Evolutionary conservation across 1,140 invertebrate species (phyloP).

Genomic region (Drosophila sechellia): DNA sequence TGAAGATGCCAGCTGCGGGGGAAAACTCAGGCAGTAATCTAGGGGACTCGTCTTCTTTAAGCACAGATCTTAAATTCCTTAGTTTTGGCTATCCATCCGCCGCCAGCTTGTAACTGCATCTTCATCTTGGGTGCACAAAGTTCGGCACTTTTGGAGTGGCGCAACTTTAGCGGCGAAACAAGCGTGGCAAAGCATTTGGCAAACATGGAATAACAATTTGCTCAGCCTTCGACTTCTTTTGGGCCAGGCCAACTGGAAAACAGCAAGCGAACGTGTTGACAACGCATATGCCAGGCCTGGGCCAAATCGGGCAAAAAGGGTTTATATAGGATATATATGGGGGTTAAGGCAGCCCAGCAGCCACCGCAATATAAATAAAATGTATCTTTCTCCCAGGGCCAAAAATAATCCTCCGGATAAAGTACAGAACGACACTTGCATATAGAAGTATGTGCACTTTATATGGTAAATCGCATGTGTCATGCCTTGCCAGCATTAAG

Average conservation of each 20-base stretch:
- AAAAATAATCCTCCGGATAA: slow-evolving; percentile 65
- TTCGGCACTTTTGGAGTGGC: slow-evolving; percentile 16
- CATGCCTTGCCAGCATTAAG: slow-evolving; percentile 52
- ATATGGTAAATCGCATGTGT: slow-evolving; percentile 58
- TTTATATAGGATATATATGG: slow-evolving; percentile 5
- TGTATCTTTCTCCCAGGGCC: slow-evolving; percentile 61
- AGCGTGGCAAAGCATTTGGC: slow-evolving; percentile 75
- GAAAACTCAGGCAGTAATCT: background rate
- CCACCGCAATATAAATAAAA: slow-evolving; percentile 70
- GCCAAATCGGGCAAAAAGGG: slow-evolving; percentile 7
- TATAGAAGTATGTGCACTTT: slow-evolving; percentile 27
- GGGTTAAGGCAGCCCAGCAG: slow-evolving; percentile 25
- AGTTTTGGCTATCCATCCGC: slow-evolving; percentile 4
- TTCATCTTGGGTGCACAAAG: slow-evolving; percentile 42
- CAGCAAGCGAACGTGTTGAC: slow-evolving; percentile 59
- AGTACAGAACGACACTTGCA: slow-evolving; percentile 25
- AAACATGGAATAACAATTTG: slow-evolving; percentile 79
- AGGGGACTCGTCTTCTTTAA: background rate
- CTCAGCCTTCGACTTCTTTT: slow-evolving; percentile 20
- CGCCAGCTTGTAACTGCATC: slow-evolving; percentile 12
- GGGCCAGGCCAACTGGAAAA: slow-evolving; percentile 1
- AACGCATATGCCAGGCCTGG: slow-evolving; percentile 46
- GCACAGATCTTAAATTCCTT: slow-evolving; percentile 25
- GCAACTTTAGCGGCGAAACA: slow-evolving; percentile 48
- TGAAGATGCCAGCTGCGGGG: slow-evolving; percentile 3